Evolutionary conservation across 2,888 invertebrate species (phyloP).

Genomic region (Matsumyia berberina): DNA sequence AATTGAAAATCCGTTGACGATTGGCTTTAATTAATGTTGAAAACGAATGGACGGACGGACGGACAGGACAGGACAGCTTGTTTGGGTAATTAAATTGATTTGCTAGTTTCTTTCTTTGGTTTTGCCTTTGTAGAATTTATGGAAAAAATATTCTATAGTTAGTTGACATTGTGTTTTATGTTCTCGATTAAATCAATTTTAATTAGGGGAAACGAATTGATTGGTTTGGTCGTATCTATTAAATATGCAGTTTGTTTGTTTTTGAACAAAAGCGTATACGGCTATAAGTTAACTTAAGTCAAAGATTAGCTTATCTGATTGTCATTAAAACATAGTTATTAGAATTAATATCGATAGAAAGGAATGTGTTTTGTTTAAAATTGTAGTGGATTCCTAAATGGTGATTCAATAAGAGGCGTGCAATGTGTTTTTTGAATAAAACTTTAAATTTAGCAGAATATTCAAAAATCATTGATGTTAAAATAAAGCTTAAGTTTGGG

Average conservation of each 20-base stretch:
- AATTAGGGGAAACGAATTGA: conserved; percentile 8
- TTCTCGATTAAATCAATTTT: background rate
- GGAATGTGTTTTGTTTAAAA: too few species aligned
- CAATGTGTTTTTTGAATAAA: too few species aligned
- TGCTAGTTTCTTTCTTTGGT: conserved; percentile 31
- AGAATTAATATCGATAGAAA: too few species aligned
- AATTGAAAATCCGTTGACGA: conserved; percentile 74
- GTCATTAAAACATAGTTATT: too few species aligned
- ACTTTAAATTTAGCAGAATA: too few species aligned
- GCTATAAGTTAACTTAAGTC: background rate
- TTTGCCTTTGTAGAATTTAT: background rate
- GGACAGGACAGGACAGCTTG: too few species aligned
- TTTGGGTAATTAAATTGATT: conserved; percentile 68
- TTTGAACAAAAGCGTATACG: too few species aligned
- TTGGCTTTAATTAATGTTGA: conserved; percentile 71
- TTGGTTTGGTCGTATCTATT: background rate
- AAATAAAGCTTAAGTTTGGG: too few species aligned
- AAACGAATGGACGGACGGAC: too few species aligned
- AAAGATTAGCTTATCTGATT: background rate
- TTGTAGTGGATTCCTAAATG: too few species aligned
- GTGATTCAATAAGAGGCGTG: too few species aligned
- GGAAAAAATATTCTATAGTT: background rate
- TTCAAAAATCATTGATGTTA: too few species aligned
- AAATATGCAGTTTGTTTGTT: background rate
- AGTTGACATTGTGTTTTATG: background rate